phyloP scores from a whole-genome alignment of 1,140 invertebrate species.

The Drosophila punjabiensis region DNA sequence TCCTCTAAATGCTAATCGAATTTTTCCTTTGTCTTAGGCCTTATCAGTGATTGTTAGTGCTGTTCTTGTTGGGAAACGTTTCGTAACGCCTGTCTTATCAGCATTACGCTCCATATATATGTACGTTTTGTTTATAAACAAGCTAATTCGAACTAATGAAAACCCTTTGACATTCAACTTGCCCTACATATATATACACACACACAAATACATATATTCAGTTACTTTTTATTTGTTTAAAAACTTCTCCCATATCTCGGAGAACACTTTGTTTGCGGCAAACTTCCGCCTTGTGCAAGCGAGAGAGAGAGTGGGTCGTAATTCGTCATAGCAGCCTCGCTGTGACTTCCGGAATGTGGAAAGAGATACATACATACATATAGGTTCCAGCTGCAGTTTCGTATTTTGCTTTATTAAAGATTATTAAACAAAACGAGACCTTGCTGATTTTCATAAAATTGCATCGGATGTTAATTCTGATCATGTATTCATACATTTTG shows the following conservation, averaged over 20 bases:
- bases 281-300: constrained; percentile 43
- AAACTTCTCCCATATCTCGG: no score
- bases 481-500: not conserved
- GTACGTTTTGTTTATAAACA: constrained; percentile 49
- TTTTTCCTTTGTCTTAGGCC: constrained; percentile 29
- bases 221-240: no score
- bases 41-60: constrained; percentile 39
- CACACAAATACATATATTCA: no score
- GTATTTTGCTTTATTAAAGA: not conserved
- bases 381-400: constrained; percentile 33
- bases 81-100: constrained; percentile 52
- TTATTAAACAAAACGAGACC: no score
- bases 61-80: constrained; percentile 32
- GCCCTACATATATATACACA: not conserved
- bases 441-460: not conserved
- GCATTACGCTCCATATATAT: not conserved
- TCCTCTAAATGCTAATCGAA: constrained; percentile 6
- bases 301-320: not conserved
- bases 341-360: constrained; percentile 45
- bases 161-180: constrained; percentile 47
- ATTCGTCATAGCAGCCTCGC: constrained; percentile 7
- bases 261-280: constrained; percentile 13
- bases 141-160: constrained; percentile 29
- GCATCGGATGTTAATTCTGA: not conserved
- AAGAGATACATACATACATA: constrained; percentile 11